These are phyloP conservation scores for Lineus longissimus DNA, from an alignment of 1,140 invertebrate genomes.

Conservation along the genomic window DNA sequence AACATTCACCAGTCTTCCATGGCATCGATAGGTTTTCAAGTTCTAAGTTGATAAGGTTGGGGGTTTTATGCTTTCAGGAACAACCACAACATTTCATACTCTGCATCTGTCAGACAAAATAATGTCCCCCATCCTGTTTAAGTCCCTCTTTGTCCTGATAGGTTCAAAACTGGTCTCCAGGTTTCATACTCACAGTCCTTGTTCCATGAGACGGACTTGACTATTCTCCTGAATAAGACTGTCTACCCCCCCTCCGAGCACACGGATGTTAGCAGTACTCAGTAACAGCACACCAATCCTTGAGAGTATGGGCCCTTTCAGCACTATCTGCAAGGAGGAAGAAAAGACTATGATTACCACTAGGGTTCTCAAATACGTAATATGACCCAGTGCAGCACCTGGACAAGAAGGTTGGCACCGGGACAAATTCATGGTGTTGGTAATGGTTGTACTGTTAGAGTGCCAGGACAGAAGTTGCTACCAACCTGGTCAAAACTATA, in stretches of 20 bases:
- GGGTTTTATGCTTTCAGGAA: too few species aligned
- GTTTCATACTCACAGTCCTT: conserved; percentile 59
- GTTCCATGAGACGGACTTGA: conserved; percentile 61
- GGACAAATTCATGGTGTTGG: too few species aligned
- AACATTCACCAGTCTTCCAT: neutral
- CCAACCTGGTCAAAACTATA: neutral
- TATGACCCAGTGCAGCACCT: neutral
- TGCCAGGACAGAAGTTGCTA: neutral
- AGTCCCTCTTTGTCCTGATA: too few species aligned
- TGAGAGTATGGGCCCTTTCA: conserved; percentile 67
- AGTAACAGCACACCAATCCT: conserved; percentile 69
- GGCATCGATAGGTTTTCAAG: neutral
- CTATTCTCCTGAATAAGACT: conserved; percentile 60
- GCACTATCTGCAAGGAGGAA: conserved; percentile 52
- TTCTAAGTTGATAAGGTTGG: too few species aligned
- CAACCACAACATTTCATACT: too few species aligned
- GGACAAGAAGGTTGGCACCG: too few species aligned
- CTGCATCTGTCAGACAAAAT: too few species aligned
- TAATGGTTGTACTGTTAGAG: too few species aligned
- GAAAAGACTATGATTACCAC: conserved; percentile 3
- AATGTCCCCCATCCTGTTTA: too few species aligned
- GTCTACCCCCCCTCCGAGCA: conserved; percentile 74
- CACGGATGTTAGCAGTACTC: conserved; percentile 60
- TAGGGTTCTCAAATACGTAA: too few species aligned
- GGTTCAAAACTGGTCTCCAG: too few species aligned